Evolutionary conservation across 2,797 vertebrate genomes (phyloP), one percentile per base, ranked within the genome.

Genomic region (Podarcis lilfordi): DNA sequence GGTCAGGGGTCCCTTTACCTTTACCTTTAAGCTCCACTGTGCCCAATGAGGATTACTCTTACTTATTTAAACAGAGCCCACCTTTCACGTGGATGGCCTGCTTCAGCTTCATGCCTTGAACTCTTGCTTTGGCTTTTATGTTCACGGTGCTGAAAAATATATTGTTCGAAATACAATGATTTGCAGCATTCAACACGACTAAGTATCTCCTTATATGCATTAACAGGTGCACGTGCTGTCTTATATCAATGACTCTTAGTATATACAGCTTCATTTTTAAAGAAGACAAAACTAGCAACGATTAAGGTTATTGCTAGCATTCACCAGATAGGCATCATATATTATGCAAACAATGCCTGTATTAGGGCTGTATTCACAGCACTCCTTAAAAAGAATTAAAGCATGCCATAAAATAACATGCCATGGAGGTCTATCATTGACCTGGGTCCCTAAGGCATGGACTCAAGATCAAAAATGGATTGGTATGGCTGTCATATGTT

Each of bases 121-220:
- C 89, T 90, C 29, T 68, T 66, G 21, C 90, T 85, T 59, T 91
- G 92, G 40, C 71, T 94, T 89, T 89, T 90, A 72, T 91, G 87
- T 68, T 95, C 92, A 0, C 79, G 93, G 0, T 64, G 88, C 97
- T 97, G 84, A 50, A 80, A 93, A 80, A 93, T 92, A 10, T 81
- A 74, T 35, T 45, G 72, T n/a, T 80, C 89, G 71, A 61, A 80
- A 78, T 23, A 81, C 72, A 40, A 82, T 10, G 90, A 89, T 68
- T 45, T 69, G 80, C 7, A 80, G 80, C 17, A 89, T 74, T 84
- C 1, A 7, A 25, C 5, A 15, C 75, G 43, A 82, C 79, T 88
- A 61, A 85, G 85, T 77, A 50, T 4, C 43, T 88, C 27, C 1
- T 25, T 78, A 32, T 23, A 29, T 77, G n/a, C 82, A 3, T 11